Conservation (phyloP, 2,113 vertebrate genomes). For the Proteles cristata region DNA sequence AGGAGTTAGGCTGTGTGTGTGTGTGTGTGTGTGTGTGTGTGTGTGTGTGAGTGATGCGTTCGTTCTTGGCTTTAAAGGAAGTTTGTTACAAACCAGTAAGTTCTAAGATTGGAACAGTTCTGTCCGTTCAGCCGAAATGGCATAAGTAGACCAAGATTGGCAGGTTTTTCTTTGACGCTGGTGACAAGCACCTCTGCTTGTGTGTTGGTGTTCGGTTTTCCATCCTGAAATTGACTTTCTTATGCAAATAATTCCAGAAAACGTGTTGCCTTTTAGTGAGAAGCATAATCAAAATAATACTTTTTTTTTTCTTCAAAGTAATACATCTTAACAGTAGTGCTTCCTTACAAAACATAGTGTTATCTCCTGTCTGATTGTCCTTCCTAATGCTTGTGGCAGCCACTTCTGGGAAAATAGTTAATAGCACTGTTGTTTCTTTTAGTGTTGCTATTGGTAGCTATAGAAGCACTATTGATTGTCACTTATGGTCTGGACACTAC, state of each 20-base stretch:
- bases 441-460: neutral
- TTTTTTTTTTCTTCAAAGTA: neutral
- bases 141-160: neutral
- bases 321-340: neutral
- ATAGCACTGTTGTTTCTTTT: neutral
- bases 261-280: neutral
- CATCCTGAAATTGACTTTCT: neutral
- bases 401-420: neutral
- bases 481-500: neutral
- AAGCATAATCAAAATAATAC: neutral
- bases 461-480: neutral
- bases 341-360: neutral
- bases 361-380: neutral
- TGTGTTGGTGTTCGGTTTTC: neutral
- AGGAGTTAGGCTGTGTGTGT: neutral
- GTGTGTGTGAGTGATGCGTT: neutral
- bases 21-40: neutral
- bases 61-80: neutral
- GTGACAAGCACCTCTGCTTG: neutral
- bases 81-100: constrained; percentile 51
- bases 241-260: constrained; percentile 35
- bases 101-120: neutral
- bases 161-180: constrained; percentile 26
- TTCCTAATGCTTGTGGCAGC: neutral
- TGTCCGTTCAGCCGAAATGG: neutral